Evolutionary conservation across 2,888 invertebrate genomes (phyloP).

Genomic region (Microchrysa polita): DNA sequence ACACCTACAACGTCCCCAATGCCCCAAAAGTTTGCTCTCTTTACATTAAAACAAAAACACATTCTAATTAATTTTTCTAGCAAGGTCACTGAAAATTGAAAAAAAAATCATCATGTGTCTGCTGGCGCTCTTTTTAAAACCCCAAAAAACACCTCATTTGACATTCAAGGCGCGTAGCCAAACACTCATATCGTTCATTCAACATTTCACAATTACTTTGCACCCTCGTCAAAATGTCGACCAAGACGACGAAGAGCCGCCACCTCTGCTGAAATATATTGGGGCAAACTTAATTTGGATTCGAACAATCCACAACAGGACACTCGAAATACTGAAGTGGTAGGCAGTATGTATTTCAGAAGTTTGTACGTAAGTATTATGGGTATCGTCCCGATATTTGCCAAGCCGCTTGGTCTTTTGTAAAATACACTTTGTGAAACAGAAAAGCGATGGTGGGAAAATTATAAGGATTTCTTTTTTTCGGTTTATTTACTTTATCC

Average conservation of each 20-base stretch:
- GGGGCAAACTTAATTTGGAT: background rate
- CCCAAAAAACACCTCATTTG: background rate
- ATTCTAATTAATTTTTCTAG: too few relatives aligned
- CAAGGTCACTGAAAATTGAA: too few relatives aligned
- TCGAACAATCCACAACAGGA: background rate
- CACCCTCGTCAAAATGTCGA: background rate
- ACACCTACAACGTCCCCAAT: too few relatives aligned
- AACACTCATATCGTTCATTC: background rate
- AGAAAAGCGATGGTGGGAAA: background rate
- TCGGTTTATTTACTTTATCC: background rate
- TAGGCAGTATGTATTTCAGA: background rate
- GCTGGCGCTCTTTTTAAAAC: background rate
- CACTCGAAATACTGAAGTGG: background rate
- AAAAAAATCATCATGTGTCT: too few relatives aligned
- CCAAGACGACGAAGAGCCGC: background rate
- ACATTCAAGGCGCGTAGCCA: background rate
- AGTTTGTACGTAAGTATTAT: too few relatives aligned
- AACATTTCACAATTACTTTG: constrained; percentile 2
- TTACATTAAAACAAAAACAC: too few relatives aligned
- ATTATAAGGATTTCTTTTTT: constrained; percentile 1
- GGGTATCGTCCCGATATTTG: background rate
- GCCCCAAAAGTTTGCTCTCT: too few relatives aligned
- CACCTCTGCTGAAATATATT: constrained; percentile 11
- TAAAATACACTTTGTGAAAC: constrained; percentile 6
- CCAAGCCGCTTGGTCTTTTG: background rate